A percentile compares a stretch with the other conserved stretches of the same genome.
Conservation (phyloP, 2,113 vertebrate species). For the Crotalus viridis region DNA sequence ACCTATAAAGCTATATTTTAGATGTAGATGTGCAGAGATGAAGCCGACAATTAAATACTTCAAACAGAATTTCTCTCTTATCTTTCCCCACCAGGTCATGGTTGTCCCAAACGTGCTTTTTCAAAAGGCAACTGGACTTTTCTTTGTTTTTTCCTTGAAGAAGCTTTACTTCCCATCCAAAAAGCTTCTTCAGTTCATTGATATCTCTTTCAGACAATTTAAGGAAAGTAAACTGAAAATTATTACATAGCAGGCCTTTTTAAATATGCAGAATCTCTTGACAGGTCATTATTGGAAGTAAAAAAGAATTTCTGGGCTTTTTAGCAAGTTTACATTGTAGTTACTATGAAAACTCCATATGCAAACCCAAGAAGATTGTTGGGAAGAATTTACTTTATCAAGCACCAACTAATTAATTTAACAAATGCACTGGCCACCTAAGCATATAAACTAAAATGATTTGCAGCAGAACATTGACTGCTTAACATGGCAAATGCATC, state of each 20-base stretch:
- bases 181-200: background rate
- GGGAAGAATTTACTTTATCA: conserved; percentile 36
- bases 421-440: background rate
- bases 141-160: too few relatives aligned
- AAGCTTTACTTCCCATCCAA: too few relatives aligned
- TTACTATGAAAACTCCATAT: conserved; percentile 30
- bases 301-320: conserved; percentile 2
- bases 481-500: background rate
- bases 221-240: conserved; percentile 32
- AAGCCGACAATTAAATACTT: background rate
- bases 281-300: background rate
- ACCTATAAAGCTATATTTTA: background rate
- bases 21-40: background rate
- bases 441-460: conserved; percentile 11
- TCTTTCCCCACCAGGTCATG: background rate
- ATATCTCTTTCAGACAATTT: conserved; percentile 35
- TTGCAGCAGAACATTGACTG: background rate
- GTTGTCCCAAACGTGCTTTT: too few relatives aligned
- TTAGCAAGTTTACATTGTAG: conserved; percentile 21
- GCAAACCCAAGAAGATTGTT: conserved; percentile 10
- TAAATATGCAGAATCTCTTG: conserved; percentile 25
- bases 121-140: too few relatives aligned
- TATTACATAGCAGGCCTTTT: conserved; percentile 37
- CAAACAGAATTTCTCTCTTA: background rate
- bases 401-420: conserved; percentile 32